Percentiles rank a stretch among this genome's conserved stretches.
phyloP scores from a whole-genome alignment of 2,113 vertebrate species.

The Lethenteron reissneri region DNA sequence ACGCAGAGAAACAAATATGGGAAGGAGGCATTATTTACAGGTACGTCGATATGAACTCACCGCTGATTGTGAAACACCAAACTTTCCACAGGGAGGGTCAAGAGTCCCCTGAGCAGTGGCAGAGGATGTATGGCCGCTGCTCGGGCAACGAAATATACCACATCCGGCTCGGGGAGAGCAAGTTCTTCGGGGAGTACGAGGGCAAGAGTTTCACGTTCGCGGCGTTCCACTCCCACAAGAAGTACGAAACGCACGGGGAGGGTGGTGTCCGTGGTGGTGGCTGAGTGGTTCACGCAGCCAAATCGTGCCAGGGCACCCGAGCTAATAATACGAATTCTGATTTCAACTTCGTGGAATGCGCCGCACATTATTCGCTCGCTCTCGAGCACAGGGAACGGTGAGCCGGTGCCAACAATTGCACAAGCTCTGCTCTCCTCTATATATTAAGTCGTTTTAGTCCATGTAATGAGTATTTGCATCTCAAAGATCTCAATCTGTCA shows the following conservation, averaged over 20 bases:
- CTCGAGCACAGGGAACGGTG: no score
- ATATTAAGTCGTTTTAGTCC: no score
- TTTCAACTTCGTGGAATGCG: neutral
- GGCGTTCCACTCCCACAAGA: slow-evolving; percentile 47
- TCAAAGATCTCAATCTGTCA: no score
- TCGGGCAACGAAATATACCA: slow-evolving; percentile 48
- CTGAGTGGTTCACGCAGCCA: neutral
- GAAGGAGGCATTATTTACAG: no score
- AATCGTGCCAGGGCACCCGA: neutral
- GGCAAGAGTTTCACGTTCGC: slow-evolving; percentile 50
- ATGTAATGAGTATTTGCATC: no score
- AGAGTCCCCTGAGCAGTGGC: slow-evolving; percentile 36
- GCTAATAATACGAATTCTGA: neutral
- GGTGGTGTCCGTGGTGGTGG: neutral
- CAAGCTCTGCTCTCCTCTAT: no score
- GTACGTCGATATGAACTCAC: no score
- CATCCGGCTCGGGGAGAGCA: slow-evolving; percentile 43
- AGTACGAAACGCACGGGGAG: slow-evolving; percentile 18
- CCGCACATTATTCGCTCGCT: neutral
- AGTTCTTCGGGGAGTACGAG: slow-evolving; percentile 47
- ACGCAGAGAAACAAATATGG: no score
- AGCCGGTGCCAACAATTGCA: no score
- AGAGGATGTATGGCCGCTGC: slow-evolving; percentile 39
- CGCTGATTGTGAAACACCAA: no score
- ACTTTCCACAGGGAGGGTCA: slow-evolving; percentile 8